A percentile compares a stretch with the other conserved stretches of the same genome.
These are phyloP conservation scores for Malurus leucopterus DNA, from an alignment of 2,797 vertebrate genomes.

Conservation along the genomic window DNA sequence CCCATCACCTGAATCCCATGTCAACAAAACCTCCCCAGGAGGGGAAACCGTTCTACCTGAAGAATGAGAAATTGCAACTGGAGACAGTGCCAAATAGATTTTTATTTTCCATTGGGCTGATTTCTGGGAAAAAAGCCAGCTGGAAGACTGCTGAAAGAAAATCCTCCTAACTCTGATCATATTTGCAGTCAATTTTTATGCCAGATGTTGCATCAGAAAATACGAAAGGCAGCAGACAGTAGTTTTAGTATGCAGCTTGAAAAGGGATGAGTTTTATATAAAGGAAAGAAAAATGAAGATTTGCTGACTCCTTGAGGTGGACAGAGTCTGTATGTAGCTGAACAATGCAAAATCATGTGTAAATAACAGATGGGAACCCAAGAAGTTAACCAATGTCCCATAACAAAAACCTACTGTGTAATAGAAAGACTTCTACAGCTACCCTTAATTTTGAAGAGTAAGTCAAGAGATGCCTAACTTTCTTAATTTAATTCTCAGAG, in stretches of 20 bases:
- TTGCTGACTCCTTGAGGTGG: not conserved
- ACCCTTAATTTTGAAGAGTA: not conserved
- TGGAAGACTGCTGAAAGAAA: slow-evolving; percentile 38
- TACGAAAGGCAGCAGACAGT: not conserved
- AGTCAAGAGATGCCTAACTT: not conserved
- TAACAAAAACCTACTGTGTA: not conserved
- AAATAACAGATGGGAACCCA: not conserved
- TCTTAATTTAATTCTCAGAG: not conserved
- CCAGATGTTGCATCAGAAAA: slow-evolving; percentile 57
- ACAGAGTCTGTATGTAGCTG: not conserved
- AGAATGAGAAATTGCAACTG: not conserved
- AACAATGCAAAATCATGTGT: not conserved
- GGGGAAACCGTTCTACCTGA: slow-evolving; percentile 5
- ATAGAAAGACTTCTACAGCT: not conserved
- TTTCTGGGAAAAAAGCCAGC: slow-evolving; percentile 48
- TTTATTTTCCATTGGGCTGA: slow-evolving; percentile 9
- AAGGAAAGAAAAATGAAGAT: slow-evolving; percentile 9
- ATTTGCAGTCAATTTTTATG: slow-evolving; percentile 39
- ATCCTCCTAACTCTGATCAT: slow-evolving; percentile 40
- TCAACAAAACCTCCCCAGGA: not conserved
- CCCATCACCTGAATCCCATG: not conserved
- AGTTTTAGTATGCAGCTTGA: slow-evolving; percentile 19
- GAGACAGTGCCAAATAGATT: slow-evolving; percentile 9
- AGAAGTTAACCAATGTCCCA: not conserved
- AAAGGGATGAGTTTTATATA: not conserved